phyloP scores from a whole-genome alignment of 2,113 vertebrate species.

The Melanotaenia duboulayi region DNA sequence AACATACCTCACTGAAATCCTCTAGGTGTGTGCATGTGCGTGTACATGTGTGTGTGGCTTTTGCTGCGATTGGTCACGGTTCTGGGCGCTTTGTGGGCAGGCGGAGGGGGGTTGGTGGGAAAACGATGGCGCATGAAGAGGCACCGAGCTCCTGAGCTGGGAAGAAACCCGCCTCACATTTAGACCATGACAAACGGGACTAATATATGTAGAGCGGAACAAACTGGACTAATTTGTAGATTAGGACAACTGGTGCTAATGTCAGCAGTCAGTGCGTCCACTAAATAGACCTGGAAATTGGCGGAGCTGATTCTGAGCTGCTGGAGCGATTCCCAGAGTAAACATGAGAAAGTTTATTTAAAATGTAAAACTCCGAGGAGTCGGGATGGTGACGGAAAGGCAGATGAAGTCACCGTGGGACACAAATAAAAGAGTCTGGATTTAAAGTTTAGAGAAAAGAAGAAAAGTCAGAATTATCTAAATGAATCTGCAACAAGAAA shows the following conservation, averaged over 20 bases:
- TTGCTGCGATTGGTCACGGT: constrained; percentile 85
- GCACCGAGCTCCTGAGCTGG: constrained; percentile 81
- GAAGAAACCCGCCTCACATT: constrained; percentile 88
- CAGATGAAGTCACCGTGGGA: no score
- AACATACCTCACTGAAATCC: background rate
- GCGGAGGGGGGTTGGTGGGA: constrained; percentile 85
- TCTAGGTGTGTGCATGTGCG: constrained; percentile 9
- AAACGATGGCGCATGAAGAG: constrained; percentile 83
- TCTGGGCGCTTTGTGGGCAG: constrained; percentile 86
- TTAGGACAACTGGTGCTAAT: constrained; percentile 88
- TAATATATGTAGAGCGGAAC: constrained; percentile 91
- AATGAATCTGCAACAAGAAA: no score
- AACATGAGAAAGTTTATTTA: background rate
- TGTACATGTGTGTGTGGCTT: constrained; percentile 73
- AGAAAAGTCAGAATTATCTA: no score
- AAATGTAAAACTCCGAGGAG: background rate
- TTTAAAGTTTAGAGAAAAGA: no score
- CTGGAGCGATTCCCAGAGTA: background rate
- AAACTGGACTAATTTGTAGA: constrained; percentile 93
- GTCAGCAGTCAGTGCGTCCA: constrained; percentile 89
- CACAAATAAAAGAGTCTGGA: no score
- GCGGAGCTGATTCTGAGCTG: constrained; percentile 37
- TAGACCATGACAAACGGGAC: constrained; percentile 90
- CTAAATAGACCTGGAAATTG: constrained; percentile 92
- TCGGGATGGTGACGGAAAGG: no score